These are phyloP conservation scores for Phyllotreta striolata DNA, from an alignment of 2,888 invertebrate genomes.

Conservation along the genomic window DNA sequence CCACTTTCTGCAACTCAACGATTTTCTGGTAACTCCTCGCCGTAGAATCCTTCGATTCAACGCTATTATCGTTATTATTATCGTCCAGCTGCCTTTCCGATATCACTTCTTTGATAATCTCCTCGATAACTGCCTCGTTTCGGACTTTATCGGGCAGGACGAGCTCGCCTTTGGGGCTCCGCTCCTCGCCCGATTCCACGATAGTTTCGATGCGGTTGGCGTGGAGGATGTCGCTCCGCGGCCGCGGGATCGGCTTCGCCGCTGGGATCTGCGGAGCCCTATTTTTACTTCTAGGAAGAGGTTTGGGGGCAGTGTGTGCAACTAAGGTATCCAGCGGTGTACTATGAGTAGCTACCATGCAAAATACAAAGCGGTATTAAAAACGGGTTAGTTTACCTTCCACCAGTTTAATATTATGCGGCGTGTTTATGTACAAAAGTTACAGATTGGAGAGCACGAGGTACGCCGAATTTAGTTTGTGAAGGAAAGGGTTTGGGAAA, in stretches of 20 bases:
- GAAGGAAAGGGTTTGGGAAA: too few relatives aligned
- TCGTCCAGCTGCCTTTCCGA: background rate
- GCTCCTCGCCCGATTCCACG: background rate
- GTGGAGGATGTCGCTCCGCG: conserved; percentile 32
- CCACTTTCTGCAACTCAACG: conserved; percentile 29
- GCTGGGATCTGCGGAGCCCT: conserved; percentile 36
- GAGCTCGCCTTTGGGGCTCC: background rate
- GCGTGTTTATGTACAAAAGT: conserved; percentile 15
- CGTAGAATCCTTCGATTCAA: conserved; percentile 9
- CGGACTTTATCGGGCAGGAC: background rate
- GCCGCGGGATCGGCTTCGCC: conserved; percentile 42
- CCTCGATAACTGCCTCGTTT: conserved; percentile 23
- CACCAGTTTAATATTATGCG: conserved; percentile 16
- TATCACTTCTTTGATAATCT: conserved; percentile 33
- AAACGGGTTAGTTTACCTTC: conserved; percentile 40
- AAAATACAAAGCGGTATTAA: conserved; percentile 49
- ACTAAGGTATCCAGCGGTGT: conserved; percentile 46
- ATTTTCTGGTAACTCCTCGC: conserved; percentile 21
- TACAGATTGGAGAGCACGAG: conserved; percentile 3
- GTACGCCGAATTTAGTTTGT: too few relatives aligned
- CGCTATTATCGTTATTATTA: conserved; percentile 13
- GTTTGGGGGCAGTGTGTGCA: conserved; percentile 48
- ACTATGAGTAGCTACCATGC: conserved; percentile 53
- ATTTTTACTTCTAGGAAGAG: conserved; percentile 48
- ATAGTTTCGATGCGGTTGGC: conserved; percentile 20